phyloP scores from a whole-genome alignment of 2,797 vertebrate genomes.

The Syngnathus acus region DNA sequence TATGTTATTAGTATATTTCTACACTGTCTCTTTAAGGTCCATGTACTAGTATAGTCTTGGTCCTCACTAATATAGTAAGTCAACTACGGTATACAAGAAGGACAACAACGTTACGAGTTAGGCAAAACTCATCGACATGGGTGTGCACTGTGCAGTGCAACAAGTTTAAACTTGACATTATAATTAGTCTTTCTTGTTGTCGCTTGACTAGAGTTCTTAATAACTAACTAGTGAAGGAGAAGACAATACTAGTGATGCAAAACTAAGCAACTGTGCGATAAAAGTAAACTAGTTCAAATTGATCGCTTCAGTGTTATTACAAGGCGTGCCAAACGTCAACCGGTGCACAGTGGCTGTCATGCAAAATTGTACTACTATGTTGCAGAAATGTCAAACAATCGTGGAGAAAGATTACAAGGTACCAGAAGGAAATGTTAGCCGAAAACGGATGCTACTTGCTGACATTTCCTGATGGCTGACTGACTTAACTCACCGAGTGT shows the following conservation, averaged over 20 bases:
- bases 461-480: conserved; percentile 58
- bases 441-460: conserved; percentile 37
- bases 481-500: conserved; percentile 44
- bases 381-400: neutral
- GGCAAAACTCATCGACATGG: no score
- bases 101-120: no score
- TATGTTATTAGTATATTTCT: no score
- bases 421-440: neutral
- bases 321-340: neutral
- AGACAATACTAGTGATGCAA: neutral
- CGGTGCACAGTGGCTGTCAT: neutral
- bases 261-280: neutral
- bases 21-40: no score
- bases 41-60: no score
- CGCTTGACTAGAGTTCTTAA: no score
- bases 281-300: neutral
- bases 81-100: no score
- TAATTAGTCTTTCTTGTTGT: no score
- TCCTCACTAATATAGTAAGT: no score
- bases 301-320: neutral
- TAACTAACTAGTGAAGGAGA: neutral
- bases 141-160: no score
- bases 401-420: neutral
- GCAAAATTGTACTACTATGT: neutral
- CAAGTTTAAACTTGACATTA: no score